Evolutionary conservation across 2,113 vertebrate species (phyloP).

Genomic region (Echinops telfairi): DNA sequence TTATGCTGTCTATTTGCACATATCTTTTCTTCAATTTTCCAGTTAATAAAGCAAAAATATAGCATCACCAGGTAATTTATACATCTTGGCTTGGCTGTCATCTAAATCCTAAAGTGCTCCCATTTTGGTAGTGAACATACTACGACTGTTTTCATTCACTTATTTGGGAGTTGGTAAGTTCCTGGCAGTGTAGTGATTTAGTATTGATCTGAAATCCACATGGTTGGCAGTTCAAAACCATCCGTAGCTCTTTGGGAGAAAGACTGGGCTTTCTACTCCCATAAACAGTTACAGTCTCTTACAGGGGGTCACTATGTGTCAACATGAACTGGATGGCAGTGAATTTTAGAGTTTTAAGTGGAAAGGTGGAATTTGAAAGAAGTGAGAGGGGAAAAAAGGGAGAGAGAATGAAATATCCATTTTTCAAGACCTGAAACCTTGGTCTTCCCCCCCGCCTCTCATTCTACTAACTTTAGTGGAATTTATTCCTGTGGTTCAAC

Average conservation of each 20-base stretch:
- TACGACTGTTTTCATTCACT: neutral
- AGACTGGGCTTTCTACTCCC: too few relatives aligned
- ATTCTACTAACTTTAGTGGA: too few relatives aligned
- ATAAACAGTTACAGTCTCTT: too few relatives aligned
- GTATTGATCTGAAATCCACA: too few relatives aligned
- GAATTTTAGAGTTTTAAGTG: too few relatives aligned
- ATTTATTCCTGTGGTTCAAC: too few relatives aligned
- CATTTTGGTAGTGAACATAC: neutral
- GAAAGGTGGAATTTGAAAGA: neutral
- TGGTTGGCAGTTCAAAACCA: too few relatives aligned
- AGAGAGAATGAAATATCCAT: neutral
- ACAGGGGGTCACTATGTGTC: too few relatives aligned
- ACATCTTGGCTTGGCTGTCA: neutral
- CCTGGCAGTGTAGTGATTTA: too few relatives aligned
- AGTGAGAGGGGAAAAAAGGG: neutral
- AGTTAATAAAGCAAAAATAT: neutral
- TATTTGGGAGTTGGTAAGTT: neutral
- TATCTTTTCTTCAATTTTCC: neutral
- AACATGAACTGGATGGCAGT: too few relatives aligned
- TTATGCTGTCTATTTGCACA: neutral
- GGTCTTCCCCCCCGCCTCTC: too few relatives aligned
- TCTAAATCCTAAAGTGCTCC: neutral
- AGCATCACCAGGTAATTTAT: neutral
- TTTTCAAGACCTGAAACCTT: neutral
- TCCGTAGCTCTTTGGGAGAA: too few relatives aligned